A percentile compares a stretch with the other conserved stretches of the same genome.
Conservation (phyloP, 2,797 vertebrate species). For the Sebastes iracundus region DNA sequence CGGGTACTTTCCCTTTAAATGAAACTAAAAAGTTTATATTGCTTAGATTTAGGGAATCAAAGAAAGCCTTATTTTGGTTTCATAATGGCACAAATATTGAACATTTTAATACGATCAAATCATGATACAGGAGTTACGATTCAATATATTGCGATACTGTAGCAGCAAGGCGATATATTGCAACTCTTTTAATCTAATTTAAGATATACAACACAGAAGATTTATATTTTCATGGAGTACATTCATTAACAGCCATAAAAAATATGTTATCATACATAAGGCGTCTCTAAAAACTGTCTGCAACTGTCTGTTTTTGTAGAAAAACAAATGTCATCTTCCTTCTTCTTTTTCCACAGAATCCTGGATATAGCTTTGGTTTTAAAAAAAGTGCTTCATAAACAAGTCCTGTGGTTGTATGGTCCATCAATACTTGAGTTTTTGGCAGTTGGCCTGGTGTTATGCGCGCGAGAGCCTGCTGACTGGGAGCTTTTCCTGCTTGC, state of each 20-base stretch:
- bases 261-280: no score
- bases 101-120: neutral
- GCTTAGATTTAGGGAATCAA: neutral
- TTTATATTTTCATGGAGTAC: no score
- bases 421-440: conserved; percentile 29
- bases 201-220: no score
- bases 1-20: neutral
- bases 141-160: no score
- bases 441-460: conserved; percentile 36
- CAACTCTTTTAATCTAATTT: no score
- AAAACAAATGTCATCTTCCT: neutral
- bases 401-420: neutral
- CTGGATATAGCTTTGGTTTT: neutral
- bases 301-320: neutral
- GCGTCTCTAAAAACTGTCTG: neutral
- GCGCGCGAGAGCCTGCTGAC: conserved; percentile 24
- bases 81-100: neutral
- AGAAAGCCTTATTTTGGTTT: neutral
- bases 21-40: neutral
- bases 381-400: neutral
- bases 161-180: no score
- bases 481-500: conserved; percentile 17
- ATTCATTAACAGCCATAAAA: no score
- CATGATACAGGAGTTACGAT: no score
- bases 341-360: neutral